Evolutionary conservation across 2,113 vertebrate genomes (phyloP), one percentile per base, ranked within the genome.

Genomic region (Pelvicachromis taeniatus): DNA sequence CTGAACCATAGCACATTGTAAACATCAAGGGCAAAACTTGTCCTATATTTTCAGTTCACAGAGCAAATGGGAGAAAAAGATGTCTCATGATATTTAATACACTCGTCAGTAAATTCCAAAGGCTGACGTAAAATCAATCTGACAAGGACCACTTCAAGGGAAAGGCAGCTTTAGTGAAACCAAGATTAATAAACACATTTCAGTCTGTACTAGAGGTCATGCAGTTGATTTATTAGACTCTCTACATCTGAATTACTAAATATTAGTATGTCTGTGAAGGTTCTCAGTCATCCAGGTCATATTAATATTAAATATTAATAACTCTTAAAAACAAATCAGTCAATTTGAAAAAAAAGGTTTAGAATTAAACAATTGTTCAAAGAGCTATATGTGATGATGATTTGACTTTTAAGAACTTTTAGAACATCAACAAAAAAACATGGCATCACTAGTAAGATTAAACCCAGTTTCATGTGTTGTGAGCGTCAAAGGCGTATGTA

Each of bases 111-210:
- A 35, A 87, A 86, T 84, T 86, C 21, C 55, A 77, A 73, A 85
- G 26, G 68, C 59, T 89, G 54, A 78, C 2, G 7, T 13, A 77
- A 83, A 83, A 86, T 77, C 35, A 33, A 80, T 81, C 77, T 29
- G 84, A 86, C 40, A 85, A 29, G 54, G 58, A 85, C 19, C 3
- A 9, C 54, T 53, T 83, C 54, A 85, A 83, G 78, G 81, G 73
- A 33, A 87, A 38, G 45, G 58, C 58, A 42, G 59, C 40, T 77
- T 77, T 65, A 80, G 23, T 83, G 75, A 85, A 80, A 88, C 87
- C 53, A 54, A 82, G 63, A 77, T 88, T 88, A 84, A 31, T 33
- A 81, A 58, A 86, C 61, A 40, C 55, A 80, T 86, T 75, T 80
- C 5, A 10, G 48, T 82, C 26, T 70, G 5, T 52, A 61, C 23